A percentile compares a stretch with the other conserved stretches of the same genome.
Evolutionary conservation across 2,888 invertebrate genomes (phyloP).

Genomic region (Hipparchia semele): DNA sequence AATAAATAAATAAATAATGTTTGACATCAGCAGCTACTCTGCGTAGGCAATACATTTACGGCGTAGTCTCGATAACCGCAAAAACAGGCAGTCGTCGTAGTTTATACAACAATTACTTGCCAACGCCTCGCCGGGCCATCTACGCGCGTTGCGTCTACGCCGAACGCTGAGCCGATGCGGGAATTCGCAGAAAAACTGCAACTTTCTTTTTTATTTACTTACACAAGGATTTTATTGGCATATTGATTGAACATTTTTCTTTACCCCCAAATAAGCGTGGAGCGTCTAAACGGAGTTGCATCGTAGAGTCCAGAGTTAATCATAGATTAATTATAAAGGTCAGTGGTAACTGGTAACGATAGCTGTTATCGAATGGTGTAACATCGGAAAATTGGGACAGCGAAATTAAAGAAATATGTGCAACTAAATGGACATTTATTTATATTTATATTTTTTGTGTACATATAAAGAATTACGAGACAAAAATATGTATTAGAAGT

Average conservation of each 20-base stretch:
- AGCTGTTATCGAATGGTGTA: no score
- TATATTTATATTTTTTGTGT: no score
- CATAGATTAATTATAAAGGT: no score
- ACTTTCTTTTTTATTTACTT: not conserved
- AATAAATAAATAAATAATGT: not conserved
- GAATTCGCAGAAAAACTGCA: not conserved
- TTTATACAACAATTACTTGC: slow-evolving; percentile 68
- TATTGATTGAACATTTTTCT: not conserved
- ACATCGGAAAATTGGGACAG: no score
- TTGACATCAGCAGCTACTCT: not conserved
- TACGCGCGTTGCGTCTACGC: slow-evolving; percentile 17
- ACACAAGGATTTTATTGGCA: not conserved
- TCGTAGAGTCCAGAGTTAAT: no score
- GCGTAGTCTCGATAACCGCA: slow-evolving; percentile 45
- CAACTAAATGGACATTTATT: no score
- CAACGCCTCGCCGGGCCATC: slow-evolving; percentile 51
- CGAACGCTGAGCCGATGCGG: slow-evolving; percentile 11
- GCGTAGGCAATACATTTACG: slow-evolving; percentile 25
- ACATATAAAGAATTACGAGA: no score
- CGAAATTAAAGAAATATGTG: no score
- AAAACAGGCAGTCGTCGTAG: slow-evolving; percentile 54
- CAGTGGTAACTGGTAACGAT: no score
- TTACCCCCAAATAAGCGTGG: not conserved
- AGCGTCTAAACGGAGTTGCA: not conserved
- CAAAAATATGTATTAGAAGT: no score